Conservation (phyloP, 2,797 vertebrate species). For the Perodicticus potto region DNA sequence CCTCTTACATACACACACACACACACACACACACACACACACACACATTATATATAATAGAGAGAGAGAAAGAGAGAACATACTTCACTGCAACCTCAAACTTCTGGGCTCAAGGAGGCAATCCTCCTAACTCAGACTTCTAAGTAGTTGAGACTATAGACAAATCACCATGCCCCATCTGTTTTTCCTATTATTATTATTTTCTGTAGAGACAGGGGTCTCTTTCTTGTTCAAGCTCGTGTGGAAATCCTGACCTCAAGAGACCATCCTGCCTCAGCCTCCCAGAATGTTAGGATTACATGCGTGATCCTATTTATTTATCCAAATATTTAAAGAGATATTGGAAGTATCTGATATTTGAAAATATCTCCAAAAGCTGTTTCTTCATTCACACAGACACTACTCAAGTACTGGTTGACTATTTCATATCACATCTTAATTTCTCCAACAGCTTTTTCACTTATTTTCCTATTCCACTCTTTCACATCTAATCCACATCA, state of each 20-base stretch:
- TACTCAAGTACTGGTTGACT: conserved; percentile 14
- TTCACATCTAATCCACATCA: not conserved
- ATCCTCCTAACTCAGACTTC: not conserved
- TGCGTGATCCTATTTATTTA: no score
- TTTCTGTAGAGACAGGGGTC: not conserved
- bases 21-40: no score
- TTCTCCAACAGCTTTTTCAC: conserved; percentile 8
- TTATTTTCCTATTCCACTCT: conserved; percentile 3
- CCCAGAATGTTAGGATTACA: not conserved
- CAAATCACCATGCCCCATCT: not conserved
- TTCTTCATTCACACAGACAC: not conserved
- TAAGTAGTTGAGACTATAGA: not conserved
- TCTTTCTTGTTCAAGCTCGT: not conserved
- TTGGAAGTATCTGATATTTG: not conserved
- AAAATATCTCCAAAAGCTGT: not conserved
- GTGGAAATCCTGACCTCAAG: not conserved
- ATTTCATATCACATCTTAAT: not conserved
- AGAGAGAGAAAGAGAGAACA: no score
- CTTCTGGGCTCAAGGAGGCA: not conserved
- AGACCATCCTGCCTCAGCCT: not conserved
- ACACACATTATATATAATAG: no score
- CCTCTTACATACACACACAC: no score
- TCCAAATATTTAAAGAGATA: not conserved
- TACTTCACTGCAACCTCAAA: not conserved
- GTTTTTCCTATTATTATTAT: not conserved